A percentile compares a stretch with the other conserved stretches of the same genome.
Conservation (phyloP, 2,113 vertebrate species). For the Amphiprion ocellaris region DNA sequence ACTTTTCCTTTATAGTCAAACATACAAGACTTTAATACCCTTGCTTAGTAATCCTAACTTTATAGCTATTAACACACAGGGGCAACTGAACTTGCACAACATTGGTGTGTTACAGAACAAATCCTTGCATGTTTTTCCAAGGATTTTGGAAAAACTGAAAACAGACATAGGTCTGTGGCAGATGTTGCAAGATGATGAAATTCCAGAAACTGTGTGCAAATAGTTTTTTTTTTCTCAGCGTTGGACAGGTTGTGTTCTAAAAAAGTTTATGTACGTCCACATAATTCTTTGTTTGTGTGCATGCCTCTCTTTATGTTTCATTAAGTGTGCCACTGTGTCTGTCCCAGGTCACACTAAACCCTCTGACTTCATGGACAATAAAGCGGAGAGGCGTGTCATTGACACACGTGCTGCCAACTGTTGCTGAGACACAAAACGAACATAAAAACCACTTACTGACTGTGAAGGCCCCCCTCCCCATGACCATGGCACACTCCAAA, state of each 20-base stretch:
- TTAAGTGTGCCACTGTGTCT: slow-evolving; percentile 54
- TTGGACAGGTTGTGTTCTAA: background rate
- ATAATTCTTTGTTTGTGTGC: slow-evolving; percentile 16
- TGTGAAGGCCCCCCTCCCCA: slow-evolving; percentile 61
- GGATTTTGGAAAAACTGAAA: slow-evolving; percentile 26
- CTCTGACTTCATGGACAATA: slow-evolving; percentile 71
- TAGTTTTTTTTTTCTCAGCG: slow-evolving; percentile 23
- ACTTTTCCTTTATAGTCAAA: slow-evolving; percentile 56
- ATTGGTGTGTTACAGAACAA: slow-evolving; percentile 18
- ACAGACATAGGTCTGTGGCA: slow-evolving; percentile 31
- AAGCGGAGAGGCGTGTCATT: slow-evolving; percentile 83
- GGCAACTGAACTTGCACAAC: slow-evolving; percentile 15
- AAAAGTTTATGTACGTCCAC: background rate
- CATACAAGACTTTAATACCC: slow-evolving; percentile 30
- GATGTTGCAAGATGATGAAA: slow-evolving; percentile 76
- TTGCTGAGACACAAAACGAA: slow-evolving; percentile 87
- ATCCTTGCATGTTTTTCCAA: slow-evolving; percentile 24
- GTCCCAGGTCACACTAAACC: slow-evolving; percentile 59
- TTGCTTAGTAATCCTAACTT: slow-evolving; percentile 50
- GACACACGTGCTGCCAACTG: slow-evolving; percentile 93
- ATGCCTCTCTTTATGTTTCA: slow-evolving; percentile 10
- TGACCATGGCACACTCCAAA: slow-evolving; percentile 78
- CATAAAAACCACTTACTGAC: slow-evolving; percentile 79
- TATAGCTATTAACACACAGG: slow-evolving; percentile 16
- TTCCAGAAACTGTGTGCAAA: slow-evolving; percentile 42